A percentile compares a stretch with the other conserved stretches of the same genome.
Conservation (phyloP, 2,888 invertebrate species). For the Diogma glabrata region DNA sequence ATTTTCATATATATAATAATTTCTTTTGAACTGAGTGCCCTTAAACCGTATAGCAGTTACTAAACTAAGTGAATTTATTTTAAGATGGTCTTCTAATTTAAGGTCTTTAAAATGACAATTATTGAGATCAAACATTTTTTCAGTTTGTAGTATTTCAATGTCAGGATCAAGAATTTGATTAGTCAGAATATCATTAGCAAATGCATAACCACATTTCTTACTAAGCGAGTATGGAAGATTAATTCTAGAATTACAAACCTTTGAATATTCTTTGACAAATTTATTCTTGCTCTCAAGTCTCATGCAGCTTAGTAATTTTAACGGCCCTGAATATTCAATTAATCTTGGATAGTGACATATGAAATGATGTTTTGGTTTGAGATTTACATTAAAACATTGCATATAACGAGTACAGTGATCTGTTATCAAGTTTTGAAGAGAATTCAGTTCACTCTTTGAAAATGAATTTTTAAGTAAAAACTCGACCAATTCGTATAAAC, state of each 20-base stretch:
- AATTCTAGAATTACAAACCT: neutral
- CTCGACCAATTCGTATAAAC: neutral
- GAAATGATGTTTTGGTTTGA: neutral
- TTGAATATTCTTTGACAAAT: neutral
- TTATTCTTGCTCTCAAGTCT: neutral
- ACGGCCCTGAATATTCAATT: neutral
- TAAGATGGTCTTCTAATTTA: no score
- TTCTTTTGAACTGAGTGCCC: no score
- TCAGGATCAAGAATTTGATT: no score
- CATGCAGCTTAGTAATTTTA: neutral
- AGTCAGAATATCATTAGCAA: no score
- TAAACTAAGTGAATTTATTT: no score
- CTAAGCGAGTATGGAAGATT: neutral
- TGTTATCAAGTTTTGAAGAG: neutral
- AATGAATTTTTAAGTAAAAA: neutral
- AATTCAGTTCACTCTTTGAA: neutral
- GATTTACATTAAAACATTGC: neutral
- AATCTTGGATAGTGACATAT: neutral
- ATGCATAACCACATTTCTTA: neutral
- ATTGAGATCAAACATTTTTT: no score
- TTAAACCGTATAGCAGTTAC: no score
- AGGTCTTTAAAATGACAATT: no score
- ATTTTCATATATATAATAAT: no score
- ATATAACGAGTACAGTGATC: neutral
- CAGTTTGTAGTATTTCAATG: no score